Conservation (phyloP, 2,888 invertebrate genomes). For the Aphrophora alni region DNA sequence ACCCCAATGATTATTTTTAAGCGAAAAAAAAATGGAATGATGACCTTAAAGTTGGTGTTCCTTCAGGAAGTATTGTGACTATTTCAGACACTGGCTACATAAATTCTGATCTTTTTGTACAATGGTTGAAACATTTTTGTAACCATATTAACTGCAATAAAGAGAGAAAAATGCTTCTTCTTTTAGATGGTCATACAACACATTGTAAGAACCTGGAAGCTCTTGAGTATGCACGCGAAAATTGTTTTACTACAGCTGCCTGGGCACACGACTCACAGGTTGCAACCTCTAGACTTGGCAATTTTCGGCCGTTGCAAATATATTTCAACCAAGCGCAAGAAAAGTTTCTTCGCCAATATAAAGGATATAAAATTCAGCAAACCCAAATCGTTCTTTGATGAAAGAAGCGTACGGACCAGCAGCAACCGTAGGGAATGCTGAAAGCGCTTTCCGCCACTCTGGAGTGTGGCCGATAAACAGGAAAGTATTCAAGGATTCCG, state of each 20-base stretch:
- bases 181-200: background rate
- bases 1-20: too few species aligned
- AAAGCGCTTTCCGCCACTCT: too few species aligned
- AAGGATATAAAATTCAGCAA: background rate
- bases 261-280: background rate
- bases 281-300: background rate
- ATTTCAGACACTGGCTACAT: too few species aligned
- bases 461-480: too few species aligned
- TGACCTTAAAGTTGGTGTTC: too few species aligned
- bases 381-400: background rate
- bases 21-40: too few species aligned
- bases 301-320: background rate
- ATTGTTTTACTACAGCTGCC: background rate
- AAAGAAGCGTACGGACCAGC: background rate
- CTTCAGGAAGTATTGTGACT: too few species aligned
- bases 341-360: background rate
- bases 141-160: background rate
- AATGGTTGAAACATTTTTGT: background rate
- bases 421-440: too few species aligned
- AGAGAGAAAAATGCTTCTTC: background rate
- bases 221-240: background rate
- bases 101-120: too few species aligned
- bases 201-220: background rate
- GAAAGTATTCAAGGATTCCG: too few species aligned
- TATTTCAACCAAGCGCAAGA: background rate